Evolutionary conservation across 2,888 invertebrate species (phyloP).

Genomic region (Leptopilina drosophilae): DNA sequence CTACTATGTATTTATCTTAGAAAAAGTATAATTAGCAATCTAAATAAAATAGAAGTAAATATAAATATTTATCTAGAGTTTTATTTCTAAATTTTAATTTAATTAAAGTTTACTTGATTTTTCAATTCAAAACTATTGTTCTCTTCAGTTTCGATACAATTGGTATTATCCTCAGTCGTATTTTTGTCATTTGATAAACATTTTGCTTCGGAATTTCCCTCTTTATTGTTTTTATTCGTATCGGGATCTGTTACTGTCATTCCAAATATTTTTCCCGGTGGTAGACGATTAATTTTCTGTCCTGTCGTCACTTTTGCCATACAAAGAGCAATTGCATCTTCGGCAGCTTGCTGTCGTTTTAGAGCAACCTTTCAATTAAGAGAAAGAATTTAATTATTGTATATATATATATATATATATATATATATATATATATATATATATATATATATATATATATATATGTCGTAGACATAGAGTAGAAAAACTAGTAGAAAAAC

Average conservation of each 20-base stretch:
- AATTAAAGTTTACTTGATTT: background rate
- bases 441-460: too few species aligned
- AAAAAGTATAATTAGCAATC: too few species aligned
- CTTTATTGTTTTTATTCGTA: constrained; percentile 31
- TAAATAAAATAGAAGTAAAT: too few species aligned
- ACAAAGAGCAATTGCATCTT: constrained; percentile 96
- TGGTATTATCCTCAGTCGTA: background rate
- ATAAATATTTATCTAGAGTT: background rate
- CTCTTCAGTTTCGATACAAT: background rate
- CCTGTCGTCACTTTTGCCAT: constrained; percentile 91
- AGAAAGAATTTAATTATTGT: constrained; percentile 46
- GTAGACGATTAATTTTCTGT: constrained; percentile 84
- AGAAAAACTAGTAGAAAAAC: too few species aligned
- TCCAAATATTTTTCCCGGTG: constrained; percentile 94
- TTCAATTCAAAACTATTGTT: background rate
- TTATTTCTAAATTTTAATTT: too few species aligned
- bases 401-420: too few species aligned
- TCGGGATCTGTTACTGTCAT: constrained; percentile 90
- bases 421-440: too few species aligned
- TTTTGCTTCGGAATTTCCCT: constrained; percentile 44
- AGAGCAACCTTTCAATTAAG: constrained; percentile 86
- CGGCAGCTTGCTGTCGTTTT: constrained; percentile 97
- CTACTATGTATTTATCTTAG: too few species aligned
- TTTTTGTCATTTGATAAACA: constrained; percentile 33
- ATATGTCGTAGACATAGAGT: too few species aligned